phyloP scores from a whole-genome alignment of 2,113 vertebrate species.

The Anguilla rostrata region DNA sequence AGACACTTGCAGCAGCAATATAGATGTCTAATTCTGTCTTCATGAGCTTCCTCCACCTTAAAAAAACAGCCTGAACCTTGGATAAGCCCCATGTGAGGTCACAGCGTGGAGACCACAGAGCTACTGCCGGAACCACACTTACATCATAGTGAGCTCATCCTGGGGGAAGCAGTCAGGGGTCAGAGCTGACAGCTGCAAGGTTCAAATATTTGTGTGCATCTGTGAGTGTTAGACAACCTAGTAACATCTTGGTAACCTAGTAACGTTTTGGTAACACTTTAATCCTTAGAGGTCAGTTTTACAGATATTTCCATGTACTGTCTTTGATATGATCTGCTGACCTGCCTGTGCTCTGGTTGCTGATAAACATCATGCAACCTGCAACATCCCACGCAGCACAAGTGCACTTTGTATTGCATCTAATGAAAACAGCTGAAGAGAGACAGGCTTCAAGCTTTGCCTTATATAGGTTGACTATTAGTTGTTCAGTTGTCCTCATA shows the following conservation, averaged over 20 bases:
- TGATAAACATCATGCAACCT: background rate
- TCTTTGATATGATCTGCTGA: background rate
- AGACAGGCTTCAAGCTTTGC: background rate
- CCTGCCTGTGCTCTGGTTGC: background rate
- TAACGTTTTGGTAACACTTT: background rate
- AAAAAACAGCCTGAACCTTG: constrained; percentile 23
- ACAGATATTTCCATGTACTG: background rate
- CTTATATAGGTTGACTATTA: background rate
- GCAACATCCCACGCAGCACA: no score
- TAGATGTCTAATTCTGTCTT: constrained; percentile 37
- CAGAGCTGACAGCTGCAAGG: constrained; percentile 15
- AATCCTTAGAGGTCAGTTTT: background rate
- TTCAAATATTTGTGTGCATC: background rate
- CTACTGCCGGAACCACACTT: constrained; percentile 24
- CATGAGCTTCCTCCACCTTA: constrained; percentile 42
- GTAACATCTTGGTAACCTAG: no score
- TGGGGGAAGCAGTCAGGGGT: constrained; percentile 30
- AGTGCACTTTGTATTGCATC: background rate
- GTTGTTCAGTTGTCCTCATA: background rate
- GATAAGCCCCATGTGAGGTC: constrained; percentile 35
- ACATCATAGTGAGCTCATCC: constrained; percentile 46
- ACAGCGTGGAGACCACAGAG: constrained; percentile 28
- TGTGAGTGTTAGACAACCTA: constrained; percentile 21
- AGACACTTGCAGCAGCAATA: constrained; percentile 31
- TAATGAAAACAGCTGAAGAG: background rate